Evolutionary conservation across 2,113 vertebrate species (phyloP).

Genomic region (Limanda limanda): DNA sequence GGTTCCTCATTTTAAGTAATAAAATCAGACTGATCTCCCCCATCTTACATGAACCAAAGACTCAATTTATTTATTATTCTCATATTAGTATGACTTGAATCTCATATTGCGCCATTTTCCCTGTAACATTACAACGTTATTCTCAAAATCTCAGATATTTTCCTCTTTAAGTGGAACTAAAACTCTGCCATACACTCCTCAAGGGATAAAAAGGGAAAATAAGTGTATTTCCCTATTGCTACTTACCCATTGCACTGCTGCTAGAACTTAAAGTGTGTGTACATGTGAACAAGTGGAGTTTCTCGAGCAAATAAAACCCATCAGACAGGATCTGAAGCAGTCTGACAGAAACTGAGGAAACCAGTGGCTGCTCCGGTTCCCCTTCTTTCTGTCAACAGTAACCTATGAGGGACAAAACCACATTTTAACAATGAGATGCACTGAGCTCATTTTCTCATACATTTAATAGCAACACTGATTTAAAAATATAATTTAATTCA

Average conservation of each 20-base stretch:
- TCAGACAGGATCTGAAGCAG: slow-evolving; percentile 68
- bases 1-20: no score
- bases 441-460: not conserved
- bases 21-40: no score
- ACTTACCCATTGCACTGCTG: not conserved
- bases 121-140: not conserved
- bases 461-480: not conserved
- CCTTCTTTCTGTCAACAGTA: slow-evolving; percentile 7
- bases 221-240: not conserved
- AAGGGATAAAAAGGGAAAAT: not conserved
- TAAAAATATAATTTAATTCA: no score
- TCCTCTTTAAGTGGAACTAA: no score
- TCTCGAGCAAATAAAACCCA: slow-evolving; percentile 48
- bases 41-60: no score
- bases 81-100: no score
- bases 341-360: slow-evolving; percentile 53
- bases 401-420: not conserved
- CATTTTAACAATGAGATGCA: not conserved
- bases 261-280: not conserved
- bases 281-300: slow-evolving; percentile 7
- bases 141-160: not conserved
- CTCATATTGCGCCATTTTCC: not conserved
- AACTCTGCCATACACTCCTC: no score
- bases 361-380: slow-evolving; percentile 38
- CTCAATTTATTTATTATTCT: no score